These are phyloP conservation scores for Siphlonurus alternatus DNA, from an alignment of 2,888 invertebrate species.

Conservation along the genomic window DNA sequence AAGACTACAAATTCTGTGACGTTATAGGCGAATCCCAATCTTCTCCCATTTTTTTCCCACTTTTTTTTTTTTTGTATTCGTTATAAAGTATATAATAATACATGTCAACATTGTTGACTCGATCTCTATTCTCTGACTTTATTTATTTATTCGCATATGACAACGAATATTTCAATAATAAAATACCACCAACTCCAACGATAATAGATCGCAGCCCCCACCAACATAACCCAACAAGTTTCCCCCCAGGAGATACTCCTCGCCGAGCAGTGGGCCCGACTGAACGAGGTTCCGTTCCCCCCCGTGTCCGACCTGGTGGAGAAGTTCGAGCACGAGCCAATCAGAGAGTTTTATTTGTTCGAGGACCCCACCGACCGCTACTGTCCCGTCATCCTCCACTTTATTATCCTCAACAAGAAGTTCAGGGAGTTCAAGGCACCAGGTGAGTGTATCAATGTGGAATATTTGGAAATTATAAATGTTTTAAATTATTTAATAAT, in stretches of 20 bases:
- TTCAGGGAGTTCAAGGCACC: conserved; percentile 25
- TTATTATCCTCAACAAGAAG: conserved; percentile 25
- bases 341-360: conserved; percentile 28
- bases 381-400: conserved; percentile 28
- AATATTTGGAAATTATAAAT: conserved; percentile 8
- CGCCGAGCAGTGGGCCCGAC: conserved; percentile 27
- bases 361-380: conserved; percentile 23
- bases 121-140: too few relatives aligned
- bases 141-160: too few relatives aligned
- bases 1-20: too few relatives aligned
- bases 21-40: too few relatives aligned
- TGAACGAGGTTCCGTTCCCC: conserved; percentile 28
- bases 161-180: too few relatives aligned
- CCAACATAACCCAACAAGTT: too few relatives aligned
- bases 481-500: background rate
- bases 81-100: too few relatives aligned
- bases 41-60: too few relatives aligned
- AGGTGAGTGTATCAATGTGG: conserved; percentile 19
- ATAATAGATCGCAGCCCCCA: too few relatives aligned
- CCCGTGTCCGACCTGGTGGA: conserved; percentile 23
- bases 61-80: too few relatives aligned
- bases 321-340: conserved; percentile 22
- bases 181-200: too few relatives aligned
- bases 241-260: conserved; percentile 27
- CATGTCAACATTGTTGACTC: too few relatives aligned